A percentile compares a stretch with the other conserved stretches of the same genome.
phyloP scores from a whole-genome alignment of 2,113 vertebrate genomes.

The Urocolius indicus region DNA sequence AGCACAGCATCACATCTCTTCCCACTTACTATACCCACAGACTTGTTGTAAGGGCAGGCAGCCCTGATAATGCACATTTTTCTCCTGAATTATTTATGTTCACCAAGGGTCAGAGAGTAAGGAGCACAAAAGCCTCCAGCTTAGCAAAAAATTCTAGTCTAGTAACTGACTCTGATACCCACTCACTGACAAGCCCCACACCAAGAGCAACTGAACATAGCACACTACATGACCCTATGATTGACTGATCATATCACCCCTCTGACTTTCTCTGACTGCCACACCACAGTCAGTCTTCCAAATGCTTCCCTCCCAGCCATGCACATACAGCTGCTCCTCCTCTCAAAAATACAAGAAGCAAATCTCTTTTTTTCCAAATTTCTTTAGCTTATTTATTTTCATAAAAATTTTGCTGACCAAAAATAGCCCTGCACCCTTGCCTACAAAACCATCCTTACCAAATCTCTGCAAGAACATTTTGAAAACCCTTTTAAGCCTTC shows the following conservation, averaged over 20 bases:
- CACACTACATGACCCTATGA: background rate
- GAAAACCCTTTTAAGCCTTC: background rate
- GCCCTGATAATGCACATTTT: background rate
- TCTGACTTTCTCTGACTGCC: background rate
- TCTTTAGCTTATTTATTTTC: background rate
- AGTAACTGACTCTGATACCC: background rate
- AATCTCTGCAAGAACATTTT: background rate
- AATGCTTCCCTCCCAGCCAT: background rate
- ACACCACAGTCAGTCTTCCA: background rate
- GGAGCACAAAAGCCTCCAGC: background rate
- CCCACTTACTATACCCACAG: background rate
- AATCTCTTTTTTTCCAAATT: background rate
- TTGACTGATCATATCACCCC: rapidly evolving
- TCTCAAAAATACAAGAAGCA: background rate
- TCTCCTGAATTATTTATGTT: background rate
- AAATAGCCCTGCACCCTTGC: background rate
- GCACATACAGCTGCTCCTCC: background rate
- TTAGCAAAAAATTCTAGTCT: background rate
- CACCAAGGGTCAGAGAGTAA: background rate
- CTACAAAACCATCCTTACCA: background rate
- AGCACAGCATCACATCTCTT: background rate
- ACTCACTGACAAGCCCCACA: background rate
- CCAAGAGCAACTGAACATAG: background rate
- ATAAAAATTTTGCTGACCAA: background rate
- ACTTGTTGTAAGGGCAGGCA: background rate